phyloP scores from a whole-genome alignment of 2,113 vertebrate genomes.

The Cyprinodon brontotheroides region DNA sequence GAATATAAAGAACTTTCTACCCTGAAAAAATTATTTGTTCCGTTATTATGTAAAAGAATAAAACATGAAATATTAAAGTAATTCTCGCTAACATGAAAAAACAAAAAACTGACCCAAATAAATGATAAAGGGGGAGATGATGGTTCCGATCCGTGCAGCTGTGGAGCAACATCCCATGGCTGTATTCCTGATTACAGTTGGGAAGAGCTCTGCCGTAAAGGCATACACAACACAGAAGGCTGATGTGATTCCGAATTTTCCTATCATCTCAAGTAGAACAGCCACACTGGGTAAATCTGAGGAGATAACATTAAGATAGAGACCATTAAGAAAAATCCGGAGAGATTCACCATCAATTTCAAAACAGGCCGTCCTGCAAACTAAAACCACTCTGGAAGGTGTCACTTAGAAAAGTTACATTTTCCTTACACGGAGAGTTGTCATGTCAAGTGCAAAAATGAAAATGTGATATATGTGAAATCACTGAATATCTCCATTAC shows the following conservation, averaged over 20 bases:
- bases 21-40: background rate
- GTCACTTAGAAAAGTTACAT: background rate
- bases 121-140: background rate
- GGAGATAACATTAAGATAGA: background rate
- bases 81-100: background rate
- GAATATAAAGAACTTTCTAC: background rate
- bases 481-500: too few relatives aligned
- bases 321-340: too few relatives aligned
- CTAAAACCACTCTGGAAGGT: background rate
- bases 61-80: background rate
- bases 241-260: background rate
- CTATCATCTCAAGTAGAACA: background rate
- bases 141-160: background rate
- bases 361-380: background rate
- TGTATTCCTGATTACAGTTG: background rate
- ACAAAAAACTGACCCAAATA: background rate
- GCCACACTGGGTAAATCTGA: background rate
- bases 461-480: too few relatives aligned
- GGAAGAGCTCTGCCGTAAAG: background rate
- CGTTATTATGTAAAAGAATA: background rate
- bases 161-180: background rate
- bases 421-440: too few relatives aligned
- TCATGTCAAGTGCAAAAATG: too few relatives aligned
- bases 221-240: background rate
- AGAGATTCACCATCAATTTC: background rate